Evolutionary conservation across 2,888 invertebrate genomes (phyloP).

Genomic region (Merodon equestris): DNA sequence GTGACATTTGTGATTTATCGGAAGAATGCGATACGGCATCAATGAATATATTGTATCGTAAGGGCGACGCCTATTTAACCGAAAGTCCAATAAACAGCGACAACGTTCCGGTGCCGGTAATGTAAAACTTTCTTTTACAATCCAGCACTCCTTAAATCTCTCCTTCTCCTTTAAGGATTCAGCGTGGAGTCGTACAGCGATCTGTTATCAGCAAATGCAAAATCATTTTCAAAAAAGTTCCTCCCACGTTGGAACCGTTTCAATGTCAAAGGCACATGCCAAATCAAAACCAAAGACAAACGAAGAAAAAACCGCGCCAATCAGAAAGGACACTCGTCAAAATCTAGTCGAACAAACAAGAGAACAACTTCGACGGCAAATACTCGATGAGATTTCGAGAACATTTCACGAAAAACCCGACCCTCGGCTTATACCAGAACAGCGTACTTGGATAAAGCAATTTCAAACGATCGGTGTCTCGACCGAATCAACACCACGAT

Average conservation of each 20-base stretch:
- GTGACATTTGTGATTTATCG: background rate
- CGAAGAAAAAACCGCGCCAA: background rate
- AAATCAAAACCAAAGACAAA: background rate
- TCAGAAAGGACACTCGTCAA: conserved; percentile 16
- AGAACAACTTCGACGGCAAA: conserved; percentile 6
- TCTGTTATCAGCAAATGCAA: background rate
- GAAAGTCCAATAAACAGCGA: conserved; percentile 5
- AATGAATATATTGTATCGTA: conserved; percentile 14
- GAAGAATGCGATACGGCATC: conserved; percentile 1
- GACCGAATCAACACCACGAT: conserved; percentile 19
- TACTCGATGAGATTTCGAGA: conserved; percentile 1
- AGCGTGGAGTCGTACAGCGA: background rate
- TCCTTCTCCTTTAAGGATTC: conserved; percentile 5
- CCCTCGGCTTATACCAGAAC: background rate
- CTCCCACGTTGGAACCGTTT: background rate
- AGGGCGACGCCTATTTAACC: background rate
- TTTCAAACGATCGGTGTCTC: conserved; percentile 13
- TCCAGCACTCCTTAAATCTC: too few species aligned
- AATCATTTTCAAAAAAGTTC: background rate
- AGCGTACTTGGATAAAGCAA: background rate
- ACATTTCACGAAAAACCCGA: conserved; percentile 3
- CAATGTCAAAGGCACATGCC: background rate
- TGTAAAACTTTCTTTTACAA: too few species aligned
- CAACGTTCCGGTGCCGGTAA: background rate
- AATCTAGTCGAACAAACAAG: background rate